Conservation (phyloP, 2,888 invertebrate species). For the Alentia gelatinosa region DNA sequence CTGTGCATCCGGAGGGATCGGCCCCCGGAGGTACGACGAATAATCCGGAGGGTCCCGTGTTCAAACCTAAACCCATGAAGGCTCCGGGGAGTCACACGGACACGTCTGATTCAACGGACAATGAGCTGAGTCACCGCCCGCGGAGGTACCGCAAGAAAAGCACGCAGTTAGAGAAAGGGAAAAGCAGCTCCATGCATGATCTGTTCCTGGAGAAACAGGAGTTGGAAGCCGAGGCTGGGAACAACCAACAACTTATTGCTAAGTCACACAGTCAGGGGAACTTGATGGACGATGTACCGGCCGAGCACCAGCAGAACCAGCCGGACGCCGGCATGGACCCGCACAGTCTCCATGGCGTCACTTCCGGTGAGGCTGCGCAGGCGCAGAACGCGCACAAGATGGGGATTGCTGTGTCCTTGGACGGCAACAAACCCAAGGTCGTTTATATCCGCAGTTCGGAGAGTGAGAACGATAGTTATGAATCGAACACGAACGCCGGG, state of each 20-base stretch:
- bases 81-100: constrained; percentile 25
- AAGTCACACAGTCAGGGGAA: constrained; percentile 55
- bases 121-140: constrained; percentile 68
- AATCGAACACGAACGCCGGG: constrained; percentile 44
- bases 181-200: constrained; percentile 72
- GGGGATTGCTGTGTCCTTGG: constrained; percentile 27
- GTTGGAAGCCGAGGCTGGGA: background rate
- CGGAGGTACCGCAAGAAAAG: constrained; percentile 69
- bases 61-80: constrained; percentile 23
- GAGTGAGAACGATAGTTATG: constrained; percentile 57
- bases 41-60: background rate
- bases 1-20: background rate
- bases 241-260: background rate
- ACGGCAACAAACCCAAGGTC: constrained; percentile 17
- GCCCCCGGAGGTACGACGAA: background rate
- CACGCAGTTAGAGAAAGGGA: constrained; percentile 70
- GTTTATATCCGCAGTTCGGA: constrained; percentile 43
- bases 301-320: background rate
- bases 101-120: constrained; percentile 75
- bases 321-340: background rate
- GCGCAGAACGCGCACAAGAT: background rate
- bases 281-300: constrained; percentile 13
- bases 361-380: background rate
- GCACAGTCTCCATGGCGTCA: background rate
- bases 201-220: constrained; percentile 60